Evolutionary conservation across 2,113 vertebrate genomes (phyloP).

Genomic region (Rhineura floridana): DNA sequence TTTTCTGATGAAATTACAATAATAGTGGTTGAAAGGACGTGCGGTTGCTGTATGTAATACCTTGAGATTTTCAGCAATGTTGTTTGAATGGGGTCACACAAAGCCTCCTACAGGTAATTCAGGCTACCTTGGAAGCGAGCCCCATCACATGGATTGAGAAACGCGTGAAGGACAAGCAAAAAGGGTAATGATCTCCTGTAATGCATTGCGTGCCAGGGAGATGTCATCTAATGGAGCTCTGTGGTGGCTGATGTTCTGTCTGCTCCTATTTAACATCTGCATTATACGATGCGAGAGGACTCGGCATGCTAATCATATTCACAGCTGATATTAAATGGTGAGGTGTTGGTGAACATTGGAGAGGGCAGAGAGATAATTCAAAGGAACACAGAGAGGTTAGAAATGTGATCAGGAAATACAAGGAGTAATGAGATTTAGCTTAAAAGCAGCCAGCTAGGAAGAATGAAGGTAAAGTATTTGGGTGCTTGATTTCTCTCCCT

Average conservation of each 20-base stretch:
- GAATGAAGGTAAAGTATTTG: neutral
- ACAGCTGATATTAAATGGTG: neutral
- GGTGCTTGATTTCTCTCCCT: neutral
- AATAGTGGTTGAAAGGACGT: neutral
- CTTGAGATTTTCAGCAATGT: neutral
- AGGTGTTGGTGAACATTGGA: neutral
- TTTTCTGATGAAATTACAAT: slow-evolving; percentile 24
- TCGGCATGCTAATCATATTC: rapidly evolving
- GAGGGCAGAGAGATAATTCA: slow-evolving; percentile 25
- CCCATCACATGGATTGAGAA: neutral
- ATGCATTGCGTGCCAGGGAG: neutral
- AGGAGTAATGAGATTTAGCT: neutral
- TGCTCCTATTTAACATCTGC: slow-evolving; percentile 24
- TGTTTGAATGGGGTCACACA: neutral
- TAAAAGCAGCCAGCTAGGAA: neutral
- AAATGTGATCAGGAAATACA: neutral
- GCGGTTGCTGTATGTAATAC: neutral
- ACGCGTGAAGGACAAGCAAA: neutral
- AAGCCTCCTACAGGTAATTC: neutral
- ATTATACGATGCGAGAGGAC: neutral
- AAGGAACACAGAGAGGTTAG: neutral
- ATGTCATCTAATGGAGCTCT: neutral
- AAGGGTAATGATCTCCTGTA: neutral
- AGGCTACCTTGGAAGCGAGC: neutral
- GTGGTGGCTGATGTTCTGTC: neutral